Evolutionary conservation across 2,113 vertebrate species (phyloP).

Genomic region (Semicossyphus pulcher): DNA sequence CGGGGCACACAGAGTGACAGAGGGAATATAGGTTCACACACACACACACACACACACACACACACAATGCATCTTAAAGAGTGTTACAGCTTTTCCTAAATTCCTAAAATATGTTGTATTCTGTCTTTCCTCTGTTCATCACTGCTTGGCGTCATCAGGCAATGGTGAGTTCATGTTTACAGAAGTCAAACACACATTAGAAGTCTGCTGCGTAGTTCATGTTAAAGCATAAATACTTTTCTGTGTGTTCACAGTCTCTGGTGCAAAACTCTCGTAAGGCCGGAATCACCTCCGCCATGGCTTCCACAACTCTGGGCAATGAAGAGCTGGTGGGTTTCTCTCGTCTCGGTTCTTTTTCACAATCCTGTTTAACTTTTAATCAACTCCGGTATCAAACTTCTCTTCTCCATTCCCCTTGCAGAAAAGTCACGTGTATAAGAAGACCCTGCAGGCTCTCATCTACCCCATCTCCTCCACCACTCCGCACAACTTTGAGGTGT

Average conservation of each 20-base stretch:
- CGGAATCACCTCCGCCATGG: constrained; percentile 95
- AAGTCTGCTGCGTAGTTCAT: not conserved
- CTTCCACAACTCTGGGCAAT: constrained; percentile 96
- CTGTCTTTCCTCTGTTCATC: constrained; percentile 8
- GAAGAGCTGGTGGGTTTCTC: constrained; percentile 92
- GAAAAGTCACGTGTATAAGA: constrained; percentile 99
- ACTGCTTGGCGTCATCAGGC: constrained; percentile 59
- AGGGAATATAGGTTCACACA: not conserved
- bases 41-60: constrained; percentile 7
- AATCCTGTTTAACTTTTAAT: not conserved
- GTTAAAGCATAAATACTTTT: not conserved
- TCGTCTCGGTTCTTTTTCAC: not conserved
- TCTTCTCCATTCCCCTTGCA: constrained; percentile 60
- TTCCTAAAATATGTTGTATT: constrained; percentile 2
- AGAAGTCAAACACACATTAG: constrained; percentile 11
- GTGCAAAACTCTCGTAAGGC: constrained; percentile 96
- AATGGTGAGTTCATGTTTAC: constrained; percentile 68
- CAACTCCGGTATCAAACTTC: not conserved
- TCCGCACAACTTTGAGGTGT: constrained; percentile 99
- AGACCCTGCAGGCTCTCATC: constrained; percentile 98
- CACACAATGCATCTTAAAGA: not conserved
- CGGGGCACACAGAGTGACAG: not conserved
- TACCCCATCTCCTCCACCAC: constrained; percentile 99
- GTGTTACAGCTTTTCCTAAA: not conserved
- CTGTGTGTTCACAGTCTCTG: constrained; percentile 85